Conservation (phyloP, 2,113 vertebrate genomes). For the Heterotis niloticus region DNA sequence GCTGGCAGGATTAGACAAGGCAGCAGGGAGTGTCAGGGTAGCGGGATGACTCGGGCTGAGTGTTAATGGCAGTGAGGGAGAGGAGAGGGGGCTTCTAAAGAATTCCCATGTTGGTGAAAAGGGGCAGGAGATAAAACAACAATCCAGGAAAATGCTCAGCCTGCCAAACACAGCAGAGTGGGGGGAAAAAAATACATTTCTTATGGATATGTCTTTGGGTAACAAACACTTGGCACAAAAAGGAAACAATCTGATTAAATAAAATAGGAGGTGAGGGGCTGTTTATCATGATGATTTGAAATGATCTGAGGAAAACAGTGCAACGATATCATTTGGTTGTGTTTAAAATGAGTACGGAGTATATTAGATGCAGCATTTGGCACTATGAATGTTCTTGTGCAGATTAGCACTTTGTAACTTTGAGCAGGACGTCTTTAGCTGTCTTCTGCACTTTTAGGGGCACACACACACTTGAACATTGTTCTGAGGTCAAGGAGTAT, state of each 20-base stretch:
- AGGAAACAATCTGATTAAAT: conserved; percentile 37
- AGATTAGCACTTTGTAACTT: neutral
- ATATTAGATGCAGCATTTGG: too few species aligned
- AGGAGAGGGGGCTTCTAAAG: neutral
- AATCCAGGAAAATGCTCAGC: conserved; percentile 15
- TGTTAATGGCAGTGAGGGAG: neutral
- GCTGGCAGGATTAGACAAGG: conserved; percentile 56
- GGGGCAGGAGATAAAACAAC: conserved; percentile 39
- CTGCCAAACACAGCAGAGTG: conserved; percentile 1
- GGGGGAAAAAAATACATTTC: neutral
- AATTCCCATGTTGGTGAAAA: conserved; percentile 22
- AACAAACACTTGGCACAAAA: conserved; percentile 23
- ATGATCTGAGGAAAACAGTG: conserved; percentile 10
- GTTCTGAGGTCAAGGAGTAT: too few species aligned
- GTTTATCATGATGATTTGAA: conserved; percentile 39
- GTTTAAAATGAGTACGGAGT: neutral
- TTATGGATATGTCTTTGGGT: neutral
- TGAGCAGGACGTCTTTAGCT: too few species aligned
- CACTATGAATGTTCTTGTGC: neutral
- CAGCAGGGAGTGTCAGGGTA: conserved; percentile 22
- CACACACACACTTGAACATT: too few species aligned
- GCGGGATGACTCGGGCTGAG: neutral
- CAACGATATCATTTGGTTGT: neutral
- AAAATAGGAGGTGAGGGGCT: conserved; percentile 38
- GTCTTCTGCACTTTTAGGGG: too few species aligned